Evolutionary conservation across 2,113 vertebrate genomes (phyloP).

Genomic region (Eleginops maclovinus): DNA sequence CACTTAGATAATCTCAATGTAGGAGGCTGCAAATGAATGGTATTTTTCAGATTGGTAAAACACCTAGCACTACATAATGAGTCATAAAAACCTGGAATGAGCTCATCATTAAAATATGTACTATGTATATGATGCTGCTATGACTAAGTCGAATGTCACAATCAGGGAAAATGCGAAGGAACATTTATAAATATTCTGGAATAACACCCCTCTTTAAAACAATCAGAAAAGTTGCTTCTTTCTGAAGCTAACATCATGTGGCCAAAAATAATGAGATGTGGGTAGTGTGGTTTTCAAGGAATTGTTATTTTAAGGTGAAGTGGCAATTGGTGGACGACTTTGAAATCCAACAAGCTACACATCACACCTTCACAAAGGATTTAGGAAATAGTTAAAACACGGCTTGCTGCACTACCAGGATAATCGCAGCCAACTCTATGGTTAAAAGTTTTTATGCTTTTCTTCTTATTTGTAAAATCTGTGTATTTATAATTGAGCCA

Average conservation of each 20-base stretch:
- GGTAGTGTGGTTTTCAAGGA: not conserved
- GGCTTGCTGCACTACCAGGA: not conserved
- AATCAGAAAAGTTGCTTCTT: not conserved
- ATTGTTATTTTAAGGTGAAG: not conserved
- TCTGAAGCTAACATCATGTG: not conserved
- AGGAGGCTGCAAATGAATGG: not conserved
- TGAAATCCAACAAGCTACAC: not conserved
- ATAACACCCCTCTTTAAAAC: not conserved
- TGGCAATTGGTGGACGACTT: slow-evolving; percentile 9
- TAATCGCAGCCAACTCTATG: not conserved
- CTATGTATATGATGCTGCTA: slow-evolving; percentile 4
- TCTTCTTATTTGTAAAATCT: not conserved
- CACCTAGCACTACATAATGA: not conserved
- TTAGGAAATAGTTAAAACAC: not conserved
- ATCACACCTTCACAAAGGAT: not conserved
- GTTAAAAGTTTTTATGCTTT: not conserved
- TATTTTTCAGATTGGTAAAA: not conserved
- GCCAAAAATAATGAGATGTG: not conserved
- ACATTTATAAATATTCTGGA: not conserved
- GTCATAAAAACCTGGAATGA: not conserved
- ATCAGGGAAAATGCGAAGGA: not conserved
- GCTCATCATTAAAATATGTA: slow-evolving; percentile 10
- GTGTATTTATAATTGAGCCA: not conserved
- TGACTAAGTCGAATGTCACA: slow-evolving; percentile 16
- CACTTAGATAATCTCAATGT: not conserved